A percentile compares a stretch with the other conserved stretches of the same genome.
These are phyloP conservation scores for Drosophila setifemur DNA, from an alignment of 1,140 invertebrate genomes.

Conservation along the genomic window DNA sequence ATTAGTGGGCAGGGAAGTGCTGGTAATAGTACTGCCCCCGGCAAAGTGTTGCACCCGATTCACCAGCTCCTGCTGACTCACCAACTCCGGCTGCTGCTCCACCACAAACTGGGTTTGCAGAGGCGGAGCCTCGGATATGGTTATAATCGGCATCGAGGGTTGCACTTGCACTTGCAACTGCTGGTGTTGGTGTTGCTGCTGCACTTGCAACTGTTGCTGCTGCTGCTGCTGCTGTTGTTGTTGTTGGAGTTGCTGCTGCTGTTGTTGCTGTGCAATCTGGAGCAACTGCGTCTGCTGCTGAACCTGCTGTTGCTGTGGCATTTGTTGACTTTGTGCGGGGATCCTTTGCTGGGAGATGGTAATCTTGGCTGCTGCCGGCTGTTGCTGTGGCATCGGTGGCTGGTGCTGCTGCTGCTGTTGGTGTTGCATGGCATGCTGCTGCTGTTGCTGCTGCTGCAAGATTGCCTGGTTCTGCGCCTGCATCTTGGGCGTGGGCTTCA, in stretches of 20 bases:
- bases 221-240: constrained; percentile 16
- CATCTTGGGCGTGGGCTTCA: constrained; percentile 57
- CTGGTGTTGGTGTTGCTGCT: background rate
- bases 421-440: constrained; percentile 23
- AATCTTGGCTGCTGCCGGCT: constrained; percentile 24
- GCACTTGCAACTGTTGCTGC: constrained; percentile 10
- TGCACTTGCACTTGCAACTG: constrained; percentile 22
- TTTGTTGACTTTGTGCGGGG: background rate
- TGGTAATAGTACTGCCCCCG: constrained; percentile 44
- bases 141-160: constrained; percentile 49
- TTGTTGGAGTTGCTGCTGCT: background rate
- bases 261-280: constrained; percentile 23
- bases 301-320: constrained; percentile 20
- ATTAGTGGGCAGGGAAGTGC: constrained; percentile 85
- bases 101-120: constrained; percentile 41
- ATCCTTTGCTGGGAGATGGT: constrained; percentile 38
- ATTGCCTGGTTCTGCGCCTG: constrained; percentile 22
- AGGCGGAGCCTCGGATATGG: constrained; percentile 27
- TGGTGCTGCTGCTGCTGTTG: constrained; percentile 4
- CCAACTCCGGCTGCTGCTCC: constrained; percentile 28
- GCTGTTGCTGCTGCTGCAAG: constrained; percentile 26
- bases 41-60: constrained; percentile 84
- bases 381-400: constrained; percentile 11
- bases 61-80: constrained; percentile 23
- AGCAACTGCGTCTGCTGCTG: constrained; percentile 19